Evolutionary conservation across 2,888 invertebrate genomes (phyloP), one percentile per base, ranked within the genome.

Genomic region (Orchestes rusci): DNA sequence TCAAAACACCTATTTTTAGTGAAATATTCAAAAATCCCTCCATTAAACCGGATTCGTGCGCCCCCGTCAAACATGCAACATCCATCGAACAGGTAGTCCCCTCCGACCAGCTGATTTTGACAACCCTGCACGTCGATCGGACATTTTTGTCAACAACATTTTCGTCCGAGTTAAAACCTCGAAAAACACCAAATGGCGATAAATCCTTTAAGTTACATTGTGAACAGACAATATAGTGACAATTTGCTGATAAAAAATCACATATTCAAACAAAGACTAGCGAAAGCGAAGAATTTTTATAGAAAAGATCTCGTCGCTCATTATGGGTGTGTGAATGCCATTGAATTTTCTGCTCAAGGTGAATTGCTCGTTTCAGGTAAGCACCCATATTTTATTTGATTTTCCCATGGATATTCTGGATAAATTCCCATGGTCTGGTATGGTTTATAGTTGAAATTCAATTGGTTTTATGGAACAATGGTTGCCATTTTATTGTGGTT

Each of bases 301-400:
- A 79, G 83, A 57, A 84, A 84, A 60, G 88, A 94, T 71, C 75
- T 94, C 44, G 74, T 82, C 54, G 86, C 88, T 54, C 94, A 94
- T 74, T 94, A 82, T 74, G 94, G 94, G 62, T 95, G 94, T 76
- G 91, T 95, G 45, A 95, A 95, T 75, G 93, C 94, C 51, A 85
- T 94, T 59, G 94, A 94, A 72, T 95, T 94, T 73, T 92, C 91
- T 39, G 76, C 79, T 56, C 83, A 89, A 71, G 92, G 92, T 57
- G 82, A 87, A 69, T 79, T 82, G 59, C 77, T 95, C 51, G 80
- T 86, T 58, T 94, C 94, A 65, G 93, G 93, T 92, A 73, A 74
- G 66, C 2, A 34, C 12, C 4, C n/a, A n/a, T n/a, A n/a, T n/a
- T n/a, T n/a, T n/a, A n/a, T n/a, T n/a, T n/a, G n/a, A n/a, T 31